Conservation (phyloP, 2,797 vertebrate genomes). For the Natrix natrix region DNA sequence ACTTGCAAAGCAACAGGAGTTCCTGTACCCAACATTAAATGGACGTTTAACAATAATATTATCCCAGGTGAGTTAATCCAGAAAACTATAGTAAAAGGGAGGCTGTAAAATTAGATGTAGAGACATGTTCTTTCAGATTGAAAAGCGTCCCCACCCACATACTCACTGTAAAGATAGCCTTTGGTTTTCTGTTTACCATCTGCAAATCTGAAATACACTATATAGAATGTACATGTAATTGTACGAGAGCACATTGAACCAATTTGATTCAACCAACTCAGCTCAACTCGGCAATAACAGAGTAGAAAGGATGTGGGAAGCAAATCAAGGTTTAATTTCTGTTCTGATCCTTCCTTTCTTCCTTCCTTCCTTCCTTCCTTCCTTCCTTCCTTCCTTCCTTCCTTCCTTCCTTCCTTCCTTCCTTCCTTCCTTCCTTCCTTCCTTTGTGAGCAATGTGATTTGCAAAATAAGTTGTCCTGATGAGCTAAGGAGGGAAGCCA, state of each 20-base stretch:
- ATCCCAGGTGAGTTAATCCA: conserved; percentile 79
- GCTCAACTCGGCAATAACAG: not conserved
- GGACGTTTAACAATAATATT: conserved; percentile 94
- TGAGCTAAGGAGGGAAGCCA: not conserved
- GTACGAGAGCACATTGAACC: not conserved
- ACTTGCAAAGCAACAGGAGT: conserved; percentile 82
- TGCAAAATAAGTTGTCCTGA: not conserved
- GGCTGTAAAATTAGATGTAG: not conserved
- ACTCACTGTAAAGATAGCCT: not conserved
- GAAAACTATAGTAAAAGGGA: not conserved
- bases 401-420: no score
- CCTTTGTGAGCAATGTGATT: not conserved
- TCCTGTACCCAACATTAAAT: conserved; percentile 85
- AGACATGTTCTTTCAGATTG: not conserved
- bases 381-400: no score
- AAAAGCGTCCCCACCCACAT: not conserved
- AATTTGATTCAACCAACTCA: no score
- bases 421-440: not conserved
- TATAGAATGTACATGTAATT: not conserved
- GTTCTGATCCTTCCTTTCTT: not conserved
- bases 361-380: no score
- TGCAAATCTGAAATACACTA: not conserved
- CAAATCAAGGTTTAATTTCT: not conserved
- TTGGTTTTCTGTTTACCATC: not conserved
- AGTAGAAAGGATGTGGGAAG: not conserved